Evolutionary conservation across 2,888 invertebrate species (phyloP), one percentile per base, ranked within the genome.

Genomic region (Sclerodermus sp.): DNA sequence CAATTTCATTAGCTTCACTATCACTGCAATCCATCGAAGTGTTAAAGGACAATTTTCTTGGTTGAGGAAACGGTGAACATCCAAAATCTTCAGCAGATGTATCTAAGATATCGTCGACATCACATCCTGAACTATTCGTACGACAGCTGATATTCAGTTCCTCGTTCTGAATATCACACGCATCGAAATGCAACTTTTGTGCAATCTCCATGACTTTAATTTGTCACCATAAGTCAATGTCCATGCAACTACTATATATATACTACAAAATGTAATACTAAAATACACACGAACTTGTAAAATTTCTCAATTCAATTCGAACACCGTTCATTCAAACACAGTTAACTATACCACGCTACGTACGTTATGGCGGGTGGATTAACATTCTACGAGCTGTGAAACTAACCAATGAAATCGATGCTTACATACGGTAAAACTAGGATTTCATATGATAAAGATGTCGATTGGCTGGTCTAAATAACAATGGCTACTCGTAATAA

Each of bases 41-140:
- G 61, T 80, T 82, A 70, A 86, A 86, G 68, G 84, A 83, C 57
- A 86, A 77, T 77, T 85, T 86, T 64, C 85, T 82, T 10, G 85
- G 84, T 68, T 83, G 80, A 55, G 79, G 78, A 52, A 78, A 77
- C 48, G 81, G 81, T 62, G 83, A 82, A 37, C 84, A 84, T 64
- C 84, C 84, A 58, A 83, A 78, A 76, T 83, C 78, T 43, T 82
- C 85, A 49, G 81, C 82, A 61, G 85, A 84, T 68, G 84, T 82
- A 68, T 85, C 85, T 67, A 84, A 84, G 18, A 81, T 79, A 71
- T 84, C 84, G 71, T 85, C 84, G 79, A 85, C 82, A 76, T 87
- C 86, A 78, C 84, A 83, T 58, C 81, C 82, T 50, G 86, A 84
- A 62, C 80, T 82, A 49, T 67, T 72, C 13, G 69, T 71, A 34